Percentiles rank a stretch among this genome's conserved stretches.
Evolutionary conservation across 2,113 vertebrate species (phyloP).

Genomic region (Circaetus cinerascens): DNA sequence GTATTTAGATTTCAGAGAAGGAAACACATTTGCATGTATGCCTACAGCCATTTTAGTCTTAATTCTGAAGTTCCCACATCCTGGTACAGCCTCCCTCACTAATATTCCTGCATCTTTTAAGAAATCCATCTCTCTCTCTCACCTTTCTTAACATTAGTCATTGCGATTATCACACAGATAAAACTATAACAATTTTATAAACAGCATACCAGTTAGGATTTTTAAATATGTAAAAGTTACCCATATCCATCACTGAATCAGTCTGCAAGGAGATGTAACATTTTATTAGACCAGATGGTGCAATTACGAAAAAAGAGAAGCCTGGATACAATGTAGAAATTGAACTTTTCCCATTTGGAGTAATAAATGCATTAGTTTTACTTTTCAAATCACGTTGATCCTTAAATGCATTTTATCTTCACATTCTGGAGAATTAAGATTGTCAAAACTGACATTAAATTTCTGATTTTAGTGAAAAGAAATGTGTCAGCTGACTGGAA

Average conservation of each 20-base stretch:
- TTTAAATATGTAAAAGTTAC: neutral
- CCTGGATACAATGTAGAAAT: neutral
- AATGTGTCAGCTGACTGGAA: neutral
- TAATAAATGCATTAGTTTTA: neutral
- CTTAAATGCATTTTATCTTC: neutral
- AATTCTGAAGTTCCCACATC: neutral
- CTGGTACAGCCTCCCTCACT: neutral
- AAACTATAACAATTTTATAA: neutral
- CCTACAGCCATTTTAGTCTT: neutral
- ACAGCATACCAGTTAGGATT: neutral
- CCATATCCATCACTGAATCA: neutral
- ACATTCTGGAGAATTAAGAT: neutral
- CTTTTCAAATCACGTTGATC: neutral
- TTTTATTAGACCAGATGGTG: slow-evolving; percentile 22
- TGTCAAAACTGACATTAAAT: neutral
- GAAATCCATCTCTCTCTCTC: neutral
- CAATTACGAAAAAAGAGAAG: neutral
- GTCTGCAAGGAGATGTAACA: neutral
- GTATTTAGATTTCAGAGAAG: neutral
- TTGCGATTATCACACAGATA: neutral
- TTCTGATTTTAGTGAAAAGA: neutral
- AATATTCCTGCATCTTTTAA: neutral
- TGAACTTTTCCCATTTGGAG: neutral
- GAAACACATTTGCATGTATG: neutral
- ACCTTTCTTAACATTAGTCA: neutral